Base-by-base conservation (phyloP, 2,113 vertebrate genomes). In the Hydrochoerus hydrochaeris region DNA sequence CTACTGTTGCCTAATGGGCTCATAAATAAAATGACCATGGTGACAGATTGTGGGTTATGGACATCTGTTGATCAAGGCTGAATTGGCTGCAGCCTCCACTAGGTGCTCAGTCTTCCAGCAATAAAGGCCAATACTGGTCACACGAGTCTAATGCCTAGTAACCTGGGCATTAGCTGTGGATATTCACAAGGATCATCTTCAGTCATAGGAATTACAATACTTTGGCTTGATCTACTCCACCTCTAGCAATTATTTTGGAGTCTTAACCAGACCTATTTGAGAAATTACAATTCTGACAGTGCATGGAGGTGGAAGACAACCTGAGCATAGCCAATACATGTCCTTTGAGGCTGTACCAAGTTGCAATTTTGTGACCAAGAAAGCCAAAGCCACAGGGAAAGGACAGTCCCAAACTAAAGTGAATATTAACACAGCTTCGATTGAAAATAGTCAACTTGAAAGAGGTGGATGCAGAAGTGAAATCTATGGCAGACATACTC, bases 361-460 rank as follows among this genome's bases (percentile, higher is more conserved):
- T 71, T 8, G 14, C 28, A 7, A 38, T n/a, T 38, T 69, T 69
- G 35, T 20, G 35, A n/a, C 67, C 8, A 41, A 71, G 69, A 38
- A 41, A 71, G 69, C 19, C n/a, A 71, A 71, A 99, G 99, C 98
- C 54, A 99, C 99, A 99, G 98, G 98, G 88, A 99, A 99, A 98
- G 99, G 98, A 75, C 99, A 99, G 95, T 83, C 97, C 38, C 98
- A 99, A 80, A 95, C 98, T 90, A 99, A 99, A 97, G 98, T 99
- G 98, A 99, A 98, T 96, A 99, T 99, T 97, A 99, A 98, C 83
- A 87, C 99, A 4, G 96, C 99, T 65, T 98, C 99, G 95, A 99
- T 99, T 88, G 99, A 99, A 38, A 99, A 99, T 95, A 97, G 99
- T 99, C 98, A 98, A 65, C 97, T 98, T 99, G 97, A 98, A 99